Evolutionary conservation across 1,140 invertebrate genomes (phyloP), one percentile per base, ranked within the genome.

Genomic region (Cardiocondyla obscurior): DNA sequence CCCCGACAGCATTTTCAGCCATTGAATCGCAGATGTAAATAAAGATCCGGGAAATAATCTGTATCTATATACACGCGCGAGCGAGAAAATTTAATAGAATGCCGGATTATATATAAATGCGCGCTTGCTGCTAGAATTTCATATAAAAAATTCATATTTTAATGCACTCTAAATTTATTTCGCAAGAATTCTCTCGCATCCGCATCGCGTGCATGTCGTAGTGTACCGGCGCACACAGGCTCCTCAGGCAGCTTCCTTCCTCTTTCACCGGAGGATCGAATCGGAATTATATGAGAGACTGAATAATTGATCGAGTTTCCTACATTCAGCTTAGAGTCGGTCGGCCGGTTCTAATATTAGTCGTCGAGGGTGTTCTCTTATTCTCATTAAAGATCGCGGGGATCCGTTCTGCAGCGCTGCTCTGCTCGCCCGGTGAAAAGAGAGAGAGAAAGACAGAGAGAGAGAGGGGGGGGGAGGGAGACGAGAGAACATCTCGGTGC

Each of bases 301-400:
- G 81, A 83, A 83, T 83, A 77, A 83, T 83, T 83, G 73, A 83
- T 83, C 81, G 51, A 53, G 33, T 60, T 69, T 77, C 60, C 57
- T 83, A 79, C 72, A 79, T 79, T 79, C 33, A 69, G 62, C 62
- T 79, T 79, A 79, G 74, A 79, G 22, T n/a, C 46, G 74, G 25
- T 49, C 46, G 72, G 72, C 46, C 62, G 62, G 25, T 53, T 79
- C 74, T 79, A 79, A 79, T 79, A 79, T 79, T 79, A 79, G 74
- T 79, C 74, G 62, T 77, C 30, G 65, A 81, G 30, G 51, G 39
- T 73, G 67, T 57, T 81, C 67, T 58, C 67, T 60, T 74, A 74
- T 82, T 82, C 81, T 79, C 74, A 79, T 79, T 79, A 79, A 79
- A 79, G 74, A 69, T 79, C 74, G 33, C 46, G 60, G 28, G 72